A percentile compares a stretch with the other conserved stretches of the same genome.
Evolutionary conservation across 1,140 invertebrate genomes (phyloP).

Genomic region (Eueides isabella): DNA sequence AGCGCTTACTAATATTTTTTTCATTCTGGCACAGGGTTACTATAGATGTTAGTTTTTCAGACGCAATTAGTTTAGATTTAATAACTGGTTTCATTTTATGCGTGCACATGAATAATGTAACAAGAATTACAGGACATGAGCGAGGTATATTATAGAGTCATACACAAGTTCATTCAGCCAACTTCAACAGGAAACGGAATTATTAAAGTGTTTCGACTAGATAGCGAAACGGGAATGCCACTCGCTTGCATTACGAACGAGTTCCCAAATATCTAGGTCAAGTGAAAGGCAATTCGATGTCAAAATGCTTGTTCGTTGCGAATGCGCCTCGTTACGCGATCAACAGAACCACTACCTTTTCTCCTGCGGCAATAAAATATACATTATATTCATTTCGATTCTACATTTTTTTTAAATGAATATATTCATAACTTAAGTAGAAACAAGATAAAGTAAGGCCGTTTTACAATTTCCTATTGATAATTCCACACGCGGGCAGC

Average conservation of each 20-base stretch:
- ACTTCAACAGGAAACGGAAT: conserved; percentile 37
- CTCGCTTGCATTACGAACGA: conserved; percentile 69
- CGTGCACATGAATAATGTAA: conserved; percentile 24
- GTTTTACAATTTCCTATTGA: conserved; percentile 13
- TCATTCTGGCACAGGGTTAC: conserved; percentile 61
- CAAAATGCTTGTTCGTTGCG: conserved; percentile 59
- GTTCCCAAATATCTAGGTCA: conserved; percentile 79
- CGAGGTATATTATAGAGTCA: conserved; percentile 19
- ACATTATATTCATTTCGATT: neutral
- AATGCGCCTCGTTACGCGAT: conserved; percentile 47
- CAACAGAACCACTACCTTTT: conserved; percentile 21
- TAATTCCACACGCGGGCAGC: conserved; percentile 40
- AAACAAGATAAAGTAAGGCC: neutral
- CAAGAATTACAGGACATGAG: neutral
- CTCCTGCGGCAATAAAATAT: conserved; percentile 18
- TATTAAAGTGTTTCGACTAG: conserved; percentile 53
- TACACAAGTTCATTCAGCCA: conserved; percentile 20
- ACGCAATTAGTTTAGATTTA: conserved; percentile 27
- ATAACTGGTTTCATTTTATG: conserved; percentile 24
- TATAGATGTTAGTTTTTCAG: conserved; percentile 35
- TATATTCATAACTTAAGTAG: neutral
- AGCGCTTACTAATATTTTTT: conserved; percentile 65
- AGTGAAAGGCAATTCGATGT: conserved; percentile 76
- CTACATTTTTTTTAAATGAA: neutral
- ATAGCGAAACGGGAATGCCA: conserved; percentile 50